Percentiles rank a stretch among this genome's conserved stretches.
Evolutionary conservation across 2,113 vertebrate species (phyloP).

Genomic region (Cathartes aura): DNA sequence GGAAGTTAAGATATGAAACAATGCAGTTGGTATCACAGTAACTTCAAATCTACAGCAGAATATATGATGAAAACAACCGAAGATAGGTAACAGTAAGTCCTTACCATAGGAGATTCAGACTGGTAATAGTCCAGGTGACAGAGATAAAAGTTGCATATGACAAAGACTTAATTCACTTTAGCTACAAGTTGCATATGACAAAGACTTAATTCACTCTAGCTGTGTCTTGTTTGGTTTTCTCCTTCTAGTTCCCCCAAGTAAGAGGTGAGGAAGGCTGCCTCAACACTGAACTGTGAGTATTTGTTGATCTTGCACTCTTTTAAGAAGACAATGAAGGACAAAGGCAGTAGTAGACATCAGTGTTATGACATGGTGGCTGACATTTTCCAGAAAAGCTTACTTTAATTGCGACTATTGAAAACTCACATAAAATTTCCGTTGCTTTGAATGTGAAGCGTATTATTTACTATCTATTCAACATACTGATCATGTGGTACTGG

Average conservation of each 20-base stretch:
- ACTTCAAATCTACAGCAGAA: not conserved
- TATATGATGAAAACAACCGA: not conserved
- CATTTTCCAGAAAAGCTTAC: not conserved
- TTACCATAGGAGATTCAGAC: not conserved
- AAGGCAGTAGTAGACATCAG: not conserved
- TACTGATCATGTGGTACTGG: not conserved
- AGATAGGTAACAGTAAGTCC: not conserved
- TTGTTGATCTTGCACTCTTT: not conserved
- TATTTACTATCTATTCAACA: not conserved
- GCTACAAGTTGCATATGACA: not conserved
- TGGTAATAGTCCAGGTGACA: not conserved
- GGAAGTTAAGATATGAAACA: not conserved
- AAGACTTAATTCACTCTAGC: not conserved
- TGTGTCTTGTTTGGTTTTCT: slow-evolving; percentile 1
- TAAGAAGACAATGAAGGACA: not conserved
- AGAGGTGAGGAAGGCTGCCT: slow-evolving; percentile 75
- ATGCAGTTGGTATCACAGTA: not conserved
- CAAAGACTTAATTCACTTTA: not conserved
- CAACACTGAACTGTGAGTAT: slow-evolving; percentile 76
- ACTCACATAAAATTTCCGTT: not conserved
- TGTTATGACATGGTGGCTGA: not conserved
- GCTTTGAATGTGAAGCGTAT: not conserved
- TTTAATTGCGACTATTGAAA: not conserved
- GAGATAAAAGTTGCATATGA: not conserved
- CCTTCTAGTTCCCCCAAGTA: slow-evolving; percentile 63